A percentile compares a stretch with the other conserved stretches of the same genome.
phyloP scores from a whole-genome alignment of 2,113 vertebrate species.

The Hypomesus transpacificus region DNA sequence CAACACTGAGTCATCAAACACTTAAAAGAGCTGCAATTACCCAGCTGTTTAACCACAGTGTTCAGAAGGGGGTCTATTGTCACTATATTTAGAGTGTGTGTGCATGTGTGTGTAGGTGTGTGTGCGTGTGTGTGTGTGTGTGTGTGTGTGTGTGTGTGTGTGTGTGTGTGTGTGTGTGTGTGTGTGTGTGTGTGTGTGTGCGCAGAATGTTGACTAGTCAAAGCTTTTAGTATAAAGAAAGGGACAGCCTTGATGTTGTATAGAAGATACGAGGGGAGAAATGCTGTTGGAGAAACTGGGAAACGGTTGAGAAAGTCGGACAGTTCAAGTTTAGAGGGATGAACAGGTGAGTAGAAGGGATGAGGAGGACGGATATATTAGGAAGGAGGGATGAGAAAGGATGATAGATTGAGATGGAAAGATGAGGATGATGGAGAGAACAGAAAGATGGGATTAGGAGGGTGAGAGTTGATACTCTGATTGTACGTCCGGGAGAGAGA shows the following conservation, averaged over 20 bases:
- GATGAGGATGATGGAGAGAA: no score
- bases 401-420: neutral
- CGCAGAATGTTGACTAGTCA: conserved; percentile 6
- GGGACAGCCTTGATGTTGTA: neutral
- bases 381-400: conserved; percentile 17
- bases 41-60: conserved; percentile 41
- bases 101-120: conserved; percentile 14
- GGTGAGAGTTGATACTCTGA: neutral
- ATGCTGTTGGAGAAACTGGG: conserved; percentile 30
- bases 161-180: conserved; percentile 19
- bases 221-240: neutral
- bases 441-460: no score
- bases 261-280: neutral
- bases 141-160: conserved; percentile 28
- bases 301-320: conserved; percentile 10
- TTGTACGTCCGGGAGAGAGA: neutral
- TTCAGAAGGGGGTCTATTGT: conserved; percentile 8
- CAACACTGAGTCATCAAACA: conserved; percentile 37
- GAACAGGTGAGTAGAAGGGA: neutral
- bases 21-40: conserved; percentile 51
- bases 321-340: neutral
- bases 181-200: conserved; percentile 25
- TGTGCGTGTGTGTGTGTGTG: conserved; percentile 24
- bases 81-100: conserved; percentile 17
- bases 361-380: neutral